Base-by-base conservation (phyloP, 2,797 vertebrate genomes). In the Craterocephalus amniculus region DNA sequence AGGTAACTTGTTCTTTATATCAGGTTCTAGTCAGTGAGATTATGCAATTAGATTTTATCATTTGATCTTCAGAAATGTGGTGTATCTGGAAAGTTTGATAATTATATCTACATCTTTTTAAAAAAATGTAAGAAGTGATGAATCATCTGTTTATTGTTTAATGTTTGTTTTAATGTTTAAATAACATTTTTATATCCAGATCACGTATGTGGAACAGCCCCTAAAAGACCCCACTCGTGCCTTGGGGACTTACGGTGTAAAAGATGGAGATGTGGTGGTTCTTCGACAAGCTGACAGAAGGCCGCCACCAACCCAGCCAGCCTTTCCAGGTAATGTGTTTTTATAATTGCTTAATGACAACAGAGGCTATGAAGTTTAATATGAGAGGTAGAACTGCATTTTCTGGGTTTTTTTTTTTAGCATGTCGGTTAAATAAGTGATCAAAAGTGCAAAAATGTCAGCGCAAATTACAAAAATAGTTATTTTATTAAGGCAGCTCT, bases 231-330 rank as follows among this genome's bases (percentile, higher is more conserved):
- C 95, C 83, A 96, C 96, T 86, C 94, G 95, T 87, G 96, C 97
- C 31, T 90, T 99, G 93, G 96, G 96, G 56, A 96, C 94, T 20
- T 99, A 99, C 20, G 98, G 98, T 58, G 86, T 99, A 79, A 99
- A 99, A 74, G 98, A 99, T 13, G 98, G 97, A 2, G 98, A 99
- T 0, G 96, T 99, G 88, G 96, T 99, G 83, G 95, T 99, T 79
- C 92, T 99, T 74, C 94, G 96, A 54, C 97, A 99, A 88, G 90
- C 94, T 5, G 96, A 98, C 68, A 91, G 92, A 78, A 87, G 92
- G 1, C 94, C 94, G 22, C 81, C 95, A 1, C 78, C 95, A 1
- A 90, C 93, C 58, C 95, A 95, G 2, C 90, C 93, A 31, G 63
- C 89, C 58, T 93, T 95, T 75, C 93, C 95, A 91, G 93, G 95